Conservation (phyloP, 2,113 vertebrate genomes). For the Peromyscus californicus region DNA sequence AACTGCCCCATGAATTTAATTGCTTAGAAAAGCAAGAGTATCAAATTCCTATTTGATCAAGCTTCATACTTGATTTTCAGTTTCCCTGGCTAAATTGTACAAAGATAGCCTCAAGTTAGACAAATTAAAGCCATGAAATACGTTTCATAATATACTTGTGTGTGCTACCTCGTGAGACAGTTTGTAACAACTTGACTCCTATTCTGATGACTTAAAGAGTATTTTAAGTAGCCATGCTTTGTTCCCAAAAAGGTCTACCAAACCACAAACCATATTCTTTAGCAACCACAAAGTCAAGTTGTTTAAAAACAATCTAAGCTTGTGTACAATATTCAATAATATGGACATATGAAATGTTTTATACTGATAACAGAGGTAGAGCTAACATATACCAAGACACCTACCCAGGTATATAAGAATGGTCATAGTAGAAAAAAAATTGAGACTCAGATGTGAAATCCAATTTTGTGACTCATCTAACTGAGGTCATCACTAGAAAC, state of each 20-base stretch:
- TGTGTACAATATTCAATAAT: constrained; percentile 32
- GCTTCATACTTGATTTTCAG: constrained; percentile 56
- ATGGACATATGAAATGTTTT: constrained; percentile 16
- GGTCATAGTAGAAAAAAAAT: background rate
- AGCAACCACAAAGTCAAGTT: background rate
- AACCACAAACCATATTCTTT: constrained; percentile 38
- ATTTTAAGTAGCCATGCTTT: constrained; percentile 50
- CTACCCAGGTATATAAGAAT: constrained; percentile 32
- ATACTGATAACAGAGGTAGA: background rate
- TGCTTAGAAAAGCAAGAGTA: constrained; percentile 45
- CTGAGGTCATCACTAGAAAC: background rate
- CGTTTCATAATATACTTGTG: background rate
- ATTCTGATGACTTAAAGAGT: constrained; percentile 41
- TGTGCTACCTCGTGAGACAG: constrained; percentile 25
- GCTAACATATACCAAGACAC: background rate
- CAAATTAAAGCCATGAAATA: constrained; percentile 5
- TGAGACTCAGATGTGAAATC: background rate
- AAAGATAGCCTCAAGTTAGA: constrained; percentile 52
- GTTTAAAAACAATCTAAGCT: constrained; percentile 26
- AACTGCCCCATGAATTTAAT: constrained; percentile 45
- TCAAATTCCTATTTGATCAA: constrained; percentile 64
- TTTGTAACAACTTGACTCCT: constrained; percentile 19
- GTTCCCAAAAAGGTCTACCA: constrained; percentile 46
- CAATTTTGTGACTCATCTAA: constrained; percentile 41
- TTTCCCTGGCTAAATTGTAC: constrained; percentile 23